Evolutionary conservation across 2,113 vertebrate species (phyloP), one percentile per base, ranked within the genome.

Genomic region (Pungitius pungitius): DNA sequence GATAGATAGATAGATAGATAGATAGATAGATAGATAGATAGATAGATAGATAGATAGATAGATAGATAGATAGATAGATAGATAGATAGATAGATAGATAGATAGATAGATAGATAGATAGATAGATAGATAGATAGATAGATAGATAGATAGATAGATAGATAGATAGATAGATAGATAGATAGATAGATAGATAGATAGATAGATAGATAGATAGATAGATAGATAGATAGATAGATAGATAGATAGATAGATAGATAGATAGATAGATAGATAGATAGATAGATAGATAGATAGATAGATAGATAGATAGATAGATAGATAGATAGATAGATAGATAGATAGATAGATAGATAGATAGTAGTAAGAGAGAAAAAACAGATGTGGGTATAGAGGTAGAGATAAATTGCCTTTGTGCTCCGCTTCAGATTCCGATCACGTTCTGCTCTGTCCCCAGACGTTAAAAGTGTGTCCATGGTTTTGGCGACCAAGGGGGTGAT

Each of bases 401-500:
- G 80, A 78, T 64, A 85, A 78, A 86, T 88, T 83, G 88, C 75
- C 85, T 88, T 91, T 89, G 90, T 81, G 75, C 58, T 33, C 39
- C 11, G 26, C 81, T 92, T 82, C 55, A 77, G 45, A 92, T 86
- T 90, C 89, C 0, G 67, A 72, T 83, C 89, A 91, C 89, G 85
- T 89, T 88, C 88, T 64, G 81, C 89, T 91, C 89, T 89, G 87
- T 92, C 90, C 90, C 85, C 87, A 90, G 88, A 91, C 88, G 84
- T 90, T 92, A 90, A 90, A 91, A 90, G 89, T 89, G 90, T 91
- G 90, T 90, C 90, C 89, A 87, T 90, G 89, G 89, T 91, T 91
- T 84, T 82, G 89, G 85, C 83, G 77, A 89, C 87, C 65, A 69
- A 64, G 87, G 88, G 89, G 89, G 87, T 90, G 89, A 91, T 91